Percentiles rank a stretch among this genome's conserved stretches.
Conservation (phyloP, 2,113 vertebrate species). For the Cinclus cinclus region DNA sequence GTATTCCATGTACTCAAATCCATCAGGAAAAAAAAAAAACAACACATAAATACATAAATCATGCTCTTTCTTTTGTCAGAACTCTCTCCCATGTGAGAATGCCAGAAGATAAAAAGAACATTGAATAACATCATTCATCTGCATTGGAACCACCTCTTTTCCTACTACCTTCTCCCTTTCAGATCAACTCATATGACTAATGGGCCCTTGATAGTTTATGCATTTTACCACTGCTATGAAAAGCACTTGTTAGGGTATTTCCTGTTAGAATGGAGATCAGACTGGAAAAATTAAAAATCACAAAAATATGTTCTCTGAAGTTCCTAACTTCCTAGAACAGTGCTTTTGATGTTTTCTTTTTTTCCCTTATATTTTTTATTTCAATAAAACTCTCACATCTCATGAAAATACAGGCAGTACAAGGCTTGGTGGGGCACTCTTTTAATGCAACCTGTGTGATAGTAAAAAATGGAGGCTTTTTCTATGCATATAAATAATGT, state of each 20-base stretch:
- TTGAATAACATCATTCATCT: fast-evolving
- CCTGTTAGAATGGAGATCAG: not conserved
- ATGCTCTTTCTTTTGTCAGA: not conserved
- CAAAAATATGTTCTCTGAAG: not conserved
- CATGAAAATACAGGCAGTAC: not conserved
- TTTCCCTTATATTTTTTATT: not conserved
- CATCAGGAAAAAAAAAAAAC: not conserved
- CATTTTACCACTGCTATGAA: not conserved
- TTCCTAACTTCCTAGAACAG: not conserved
- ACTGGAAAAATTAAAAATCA: not conserved
- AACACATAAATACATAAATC: not conserved
- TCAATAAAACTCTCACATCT: not conserved
- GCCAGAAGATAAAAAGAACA: not conserved
- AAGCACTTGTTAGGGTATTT: not conserved
- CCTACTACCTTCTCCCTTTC: not conserved
- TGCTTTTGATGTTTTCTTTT: fast-evolving
- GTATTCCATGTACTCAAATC: not conserved
- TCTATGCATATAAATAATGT: not conserved
- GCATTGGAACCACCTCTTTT: not conserved
- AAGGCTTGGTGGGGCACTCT: not conserved
- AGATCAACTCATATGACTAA: not conserved
- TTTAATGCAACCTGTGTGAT: not conserved
- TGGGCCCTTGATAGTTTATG: not conserved
- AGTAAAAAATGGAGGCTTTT: not conserved
- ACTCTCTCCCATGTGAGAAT: not conserved